These are phyloP conservation scores for Pantherophis alleghaniensis DNA, from an alignment of 2,797 vertebrate genomes.

Conservation along the genomic window DNA sequence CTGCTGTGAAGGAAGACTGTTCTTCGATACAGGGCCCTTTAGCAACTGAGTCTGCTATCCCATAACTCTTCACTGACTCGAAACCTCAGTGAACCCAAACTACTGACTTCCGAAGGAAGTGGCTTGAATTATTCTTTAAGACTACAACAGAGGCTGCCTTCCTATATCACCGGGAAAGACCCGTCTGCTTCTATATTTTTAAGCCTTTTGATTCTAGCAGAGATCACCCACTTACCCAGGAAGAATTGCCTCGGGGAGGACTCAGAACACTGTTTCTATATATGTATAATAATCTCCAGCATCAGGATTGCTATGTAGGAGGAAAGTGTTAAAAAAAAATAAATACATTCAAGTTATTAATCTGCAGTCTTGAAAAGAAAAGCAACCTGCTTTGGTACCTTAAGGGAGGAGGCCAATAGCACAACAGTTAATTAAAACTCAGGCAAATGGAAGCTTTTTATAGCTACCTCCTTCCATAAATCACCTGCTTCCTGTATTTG, in stretches of 20 bases:
- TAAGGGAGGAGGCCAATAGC: conserved; percentile 42
- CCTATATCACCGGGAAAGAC: neutral
- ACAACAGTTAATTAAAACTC: conserved; percentile 59
- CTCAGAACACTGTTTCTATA: neutral
- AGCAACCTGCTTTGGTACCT: conserved; percentile 19
- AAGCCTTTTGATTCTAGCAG: neutral
- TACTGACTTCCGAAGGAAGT: neutral
- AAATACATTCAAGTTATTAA: conserved; percentile 35
- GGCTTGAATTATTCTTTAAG: neutral
- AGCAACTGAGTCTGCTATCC: neutral
- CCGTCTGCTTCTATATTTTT: neutral
- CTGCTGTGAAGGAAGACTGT: neutral
- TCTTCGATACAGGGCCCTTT: neutral
- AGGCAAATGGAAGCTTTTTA: conserved; percentile 57
- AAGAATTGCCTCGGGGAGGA: neutral
- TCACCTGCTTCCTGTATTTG: conserved; percentile 50
- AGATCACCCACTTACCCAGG: neutral
- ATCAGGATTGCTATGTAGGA: conserved; percentile 13
- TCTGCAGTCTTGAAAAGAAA: conserved; percentile 32
- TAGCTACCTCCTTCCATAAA: conserved; percentile 61
- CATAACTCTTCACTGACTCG: neutral
- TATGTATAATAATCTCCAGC: neutral
- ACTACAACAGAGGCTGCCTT: neutral
- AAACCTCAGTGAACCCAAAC: neutral
- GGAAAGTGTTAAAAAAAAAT: conserved; percentile 22